Percentiles rank a stretch among this genome's conserved stretches.
These are phyloP conservation scores for Chondrosia reniformis DNA, from an alignment of 37 sponge, comb jelly and placozoan genomes.

Conservation along the genomic window DNA sequence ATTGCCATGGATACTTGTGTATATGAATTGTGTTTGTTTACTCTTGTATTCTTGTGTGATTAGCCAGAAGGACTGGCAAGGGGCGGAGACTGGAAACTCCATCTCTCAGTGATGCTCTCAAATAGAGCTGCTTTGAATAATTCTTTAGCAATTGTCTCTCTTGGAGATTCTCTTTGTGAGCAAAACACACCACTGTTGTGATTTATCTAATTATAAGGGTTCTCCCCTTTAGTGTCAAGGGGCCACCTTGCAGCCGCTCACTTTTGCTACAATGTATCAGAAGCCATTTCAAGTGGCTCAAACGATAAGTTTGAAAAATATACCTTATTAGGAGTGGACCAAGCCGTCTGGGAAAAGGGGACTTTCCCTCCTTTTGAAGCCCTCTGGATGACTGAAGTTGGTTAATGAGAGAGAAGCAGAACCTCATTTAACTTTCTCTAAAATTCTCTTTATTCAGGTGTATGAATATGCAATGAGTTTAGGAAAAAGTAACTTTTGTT, in stretches of 20 bases:
- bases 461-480: conserved; percentile 72
- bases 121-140: conserved; percentile 35
- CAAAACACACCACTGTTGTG: no score
- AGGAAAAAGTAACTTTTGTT: conserved; percentile 38
- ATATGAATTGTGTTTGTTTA: background rate
- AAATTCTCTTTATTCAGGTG: background rate
- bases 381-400: conserved; percentile 8
- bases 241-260: conserved; percentile 55
- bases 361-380: background rate
- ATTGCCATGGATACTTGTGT: background rate
- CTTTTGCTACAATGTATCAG: conserved; percentile 58
- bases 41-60: background rate
- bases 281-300: conserved; percentile 37
- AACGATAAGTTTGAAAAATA: conserved; percentile 30
- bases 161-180: conserved; percentile 61
- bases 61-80: conserved; percentile 63
- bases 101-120: conserved; percentile 74
- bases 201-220: no score
- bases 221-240: conserved; percentile 12
- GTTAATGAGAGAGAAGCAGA: no score
- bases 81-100: conserved; percentile 72
- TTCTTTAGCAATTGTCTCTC: conserved; percentile 28
- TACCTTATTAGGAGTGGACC: conserved; percentile 57
- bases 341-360: background rate
- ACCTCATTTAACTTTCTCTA: background rate